phyloP scores from a whole-genome alignment of 2,888 invertebrate genomes.

The Drosophila quinaria region DNA sequence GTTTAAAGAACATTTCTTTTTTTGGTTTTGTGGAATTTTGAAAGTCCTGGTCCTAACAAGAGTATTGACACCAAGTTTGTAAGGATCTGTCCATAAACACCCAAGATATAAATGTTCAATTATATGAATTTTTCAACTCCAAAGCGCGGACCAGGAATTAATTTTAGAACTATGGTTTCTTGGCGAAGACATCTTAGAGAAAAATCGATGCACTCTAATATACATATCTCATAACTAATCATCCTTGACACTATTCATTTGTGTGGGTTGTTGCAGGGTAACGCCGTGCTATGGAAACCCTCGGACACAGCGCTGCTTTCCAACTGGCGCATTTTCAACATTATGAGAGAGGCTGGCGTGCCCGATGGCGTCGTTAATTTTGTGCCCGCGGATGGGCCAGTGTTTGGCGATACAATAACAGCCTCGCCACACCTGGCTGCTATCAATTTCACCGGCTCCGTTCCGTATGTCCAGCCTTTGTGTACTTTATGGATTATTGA shows the following conservation, averaged over 20 bases:
- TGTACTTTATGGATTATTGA: slow-evolving; percentile 29
- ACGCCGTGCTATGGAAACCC: slow-evolving; percentile 98
- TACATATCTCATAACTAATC: neutral
- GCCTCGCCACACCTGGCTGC: slow-evolving; percentile 94
- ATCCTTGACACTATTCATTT: neutral
- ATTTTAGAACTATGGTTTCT: too few relatives aligned
- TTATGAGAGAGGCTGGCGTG: slow-evolving; percentile 97
- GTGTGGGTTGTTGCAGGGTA: slow-evolving; percentile 89
- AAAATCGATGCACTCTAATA: too few relatives aligned
- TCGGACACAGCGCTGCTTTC: slow-evolving; percentile 98
- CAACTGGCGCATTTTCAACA: slow-evolving; percentile 97
- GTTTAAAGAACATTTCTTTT: too few relatives aligned
- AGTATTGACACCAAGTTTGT: too few relatives aligned
- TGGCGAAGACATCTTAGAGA: too few relatives aligned
- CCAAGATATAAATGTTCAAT: too few relatives aligned
- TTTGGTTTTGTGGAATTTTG: too few relatives aligned
- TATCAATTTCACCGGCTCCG: slow-evolving; percentile 99
- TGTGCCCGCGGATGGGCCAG: slow-evolving; percentile 97
- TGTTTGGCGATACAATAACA: slow-evolving; percentile 96
- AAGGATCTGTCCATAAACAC: too few relatives aligned
- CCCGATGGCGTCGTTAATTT: slow-evolving; percentile 99
- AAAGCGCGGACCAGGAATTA: too few relatives aligned
- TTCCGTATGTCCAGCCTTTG: slow-evolving; percentile 88
- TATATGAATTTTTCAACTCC: too few relatives aligned
- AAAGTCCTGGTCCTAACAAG: too few relatives aligned